Percentiles rank a stretch among this genome's conserved stretches.
These are phyloP conservation scores for Ceratina japonica DNA, from an alignment of 1,140 invertebrate genomes.

Conservation along the genomic window DNA sequence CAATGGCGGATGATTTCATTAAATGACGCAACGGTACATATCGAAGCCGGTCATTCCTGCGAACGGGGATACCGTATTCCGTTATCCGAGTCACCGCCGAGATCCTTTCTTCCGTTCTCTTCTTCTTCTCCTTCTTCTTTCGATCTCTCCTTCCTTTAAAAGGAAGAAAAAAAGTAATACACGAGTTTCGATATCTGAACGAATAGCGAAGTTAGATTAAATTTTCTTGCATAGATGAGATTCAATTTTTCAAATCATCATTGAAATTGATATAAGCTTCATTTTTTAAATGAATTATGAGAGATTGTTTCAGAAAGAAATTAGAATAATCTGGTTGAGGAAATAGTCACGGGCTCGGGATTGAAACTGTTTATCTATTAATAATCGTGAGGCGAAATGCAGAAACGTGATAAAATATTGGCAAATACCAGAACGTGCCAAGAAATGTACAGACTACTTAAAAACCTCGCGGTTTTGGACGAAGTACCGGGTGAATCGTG, in stretches of 20 bases:
- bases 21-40: constrained; percentile 57
- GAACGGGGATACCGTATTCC: constrained; percentile 56
- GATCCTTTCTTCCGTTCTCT: constrained; percentile 2
- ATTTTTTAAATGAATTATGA: neutral
- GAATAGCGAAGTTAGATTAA: too few species aligned
- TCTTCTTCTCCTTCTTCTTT: neutral
- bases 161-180: neutral
- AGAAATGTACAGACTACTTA: neutral
- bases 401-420: neutral
- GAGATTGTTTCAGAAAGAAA: neutral
- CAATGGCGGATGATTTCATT: constrained; percentile 40
- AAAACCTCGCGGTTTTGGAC: too few species aligned
- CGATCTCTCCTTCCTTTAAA: neutral
- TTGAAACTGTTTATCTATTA: neutral
- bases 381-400: constrained; percentile 4
- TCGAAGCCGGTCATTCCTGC: constrained; percentile 45
- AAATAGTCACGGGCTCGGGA: neutral
- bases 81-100: constrained; percentile 46
- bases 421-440: neutral
- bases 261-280: too few species aligned
- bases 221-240: too few species aligned
- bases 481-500: too few species aligned
- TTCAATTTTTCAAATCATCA: too few species aligned
- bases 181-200: neutral
- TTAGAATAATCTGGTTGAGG: neutral